Conservation (phyloP, 2,797 vertebrate genomes). For the Lagorchestes hirsutus region DNA sequence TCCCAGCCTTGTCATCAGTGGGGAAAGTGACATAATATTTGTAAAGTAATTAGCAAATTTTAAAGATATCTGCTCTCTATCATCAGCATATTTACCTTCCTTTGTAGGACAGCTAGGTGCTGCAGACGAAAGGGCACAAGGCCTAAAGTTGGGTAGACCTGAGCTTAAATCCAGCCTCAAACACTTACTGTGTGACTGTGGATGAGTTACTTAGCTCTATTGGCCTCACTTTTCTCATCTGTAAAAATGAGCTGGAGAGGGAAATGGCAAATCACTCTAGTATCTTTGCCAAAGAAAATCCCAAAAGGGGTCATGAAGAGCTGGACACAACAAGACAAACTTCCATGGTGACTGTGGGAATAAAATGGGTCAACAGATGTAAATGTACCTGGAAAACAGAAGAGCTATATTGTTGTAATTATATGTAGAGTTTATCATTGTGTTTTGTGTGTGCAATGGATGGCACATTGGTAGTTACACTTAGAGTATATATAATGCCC, state of each 20-base stretch:
- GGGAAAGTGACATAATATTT: neutral
- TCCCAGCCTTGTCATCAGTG: neutral
- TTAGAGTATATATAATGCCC: neutral
- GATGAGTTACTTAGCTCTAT: conserved; percentile 34
- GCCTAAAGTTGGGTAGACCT: neutral
- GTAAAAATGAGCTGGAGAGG: neutral
- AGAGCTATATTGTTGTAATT: conserved; percentile 22
- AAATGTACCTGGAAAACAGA: conserved; percentile 54
- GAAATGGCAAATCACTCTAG: neutral
- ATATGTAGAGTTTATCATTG: neutral
- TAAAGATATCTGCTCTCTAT: neutral
- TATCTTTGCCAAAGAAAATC: neutral
- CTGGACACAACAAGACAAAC: neutral
- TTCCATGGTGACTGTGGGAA: conserved; percentile 21
- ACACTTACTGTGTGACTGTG: neutral
- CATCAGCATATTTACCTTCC: neutral
- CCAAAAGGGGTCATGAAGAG: neutral
- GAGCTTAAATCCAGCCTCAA: neutral
- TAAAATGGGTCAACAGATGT: conserved; percentile 20
- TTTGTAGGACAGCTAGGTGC: neutral
- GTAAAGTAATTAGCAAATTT: neutral
- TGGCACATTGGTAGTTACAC: conserved; percentile 25
- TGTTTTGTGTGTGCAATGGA: neutral
- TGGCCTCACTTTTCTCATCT: conserved; percentile 38
- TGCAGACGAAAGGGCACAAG: neutral